These are phyloP conservation scores for Falco concolor DNA, from an alignment of 2,797 vertebrate species.

Conservation along the genomic window DNA sequence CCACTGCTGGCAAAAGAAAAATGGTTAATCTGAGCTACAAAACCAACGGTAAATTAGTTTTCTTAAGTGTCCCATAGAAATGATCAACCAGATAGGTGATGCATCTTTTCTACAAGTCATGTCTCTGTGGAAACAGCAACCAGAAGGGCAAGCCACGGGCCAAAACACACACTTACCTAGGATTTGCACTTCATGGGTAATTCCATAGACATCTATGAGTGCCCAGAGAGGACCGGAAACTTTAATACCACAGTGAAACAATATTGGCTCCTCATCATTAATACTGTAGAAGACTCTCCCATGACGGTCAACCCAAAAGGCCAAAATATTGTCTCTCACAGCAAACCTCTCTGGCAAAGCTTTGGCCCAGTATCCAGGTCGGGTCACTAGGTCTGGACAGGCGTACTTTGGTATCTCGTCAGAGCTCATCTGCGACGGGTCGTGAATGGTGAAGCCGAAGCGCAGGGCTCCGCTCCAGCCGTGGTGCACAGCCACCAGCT, in stretches of 20 bases:
- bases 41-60: neutral
- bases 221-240: slow-evolving; percentile 94
- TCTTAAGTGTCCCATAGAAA: neutral
- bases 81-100: neutral
- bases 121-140: neutral
- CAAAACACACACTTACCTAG: slow-evolving; percentile 80
- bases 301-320: slow-evolving; percentile 96
- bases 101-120: neutral
- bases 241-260: slow-evolving; percentile 97
- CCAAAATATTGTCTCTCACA: slow-evolving; percentile 88
- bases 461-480: slow-evolving; percentile 97
- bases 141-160: neutral
- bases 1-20: neutral
- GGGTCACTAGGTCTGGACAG: slow-evolving; percentile 94
- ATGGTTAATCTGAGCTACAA: neutral
- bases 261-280: slow-evolving; percentile 91
- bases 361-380: slow-evolving; percentile 97
- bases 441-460: slow-evolving; percentile 94
- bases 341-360: slow-evolving; percentile 95
- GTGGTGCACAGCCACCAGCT: slow-evolving; percentile 87
- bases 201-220: slow-evolving; percentile 96
- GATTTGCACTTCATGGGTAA: slow-evolving; percentile 96
- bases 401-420: slow-evolving; percentile 97
- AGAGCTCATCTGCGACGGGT: slow-evolving; percentile 87
- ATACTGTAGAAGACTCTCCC: slow-evolving; percentile 97